Evolutionary conservation across 1,140 invertebrate genomes (phyloP).

Genomic region (Copidosoma floridanum): DNA sequence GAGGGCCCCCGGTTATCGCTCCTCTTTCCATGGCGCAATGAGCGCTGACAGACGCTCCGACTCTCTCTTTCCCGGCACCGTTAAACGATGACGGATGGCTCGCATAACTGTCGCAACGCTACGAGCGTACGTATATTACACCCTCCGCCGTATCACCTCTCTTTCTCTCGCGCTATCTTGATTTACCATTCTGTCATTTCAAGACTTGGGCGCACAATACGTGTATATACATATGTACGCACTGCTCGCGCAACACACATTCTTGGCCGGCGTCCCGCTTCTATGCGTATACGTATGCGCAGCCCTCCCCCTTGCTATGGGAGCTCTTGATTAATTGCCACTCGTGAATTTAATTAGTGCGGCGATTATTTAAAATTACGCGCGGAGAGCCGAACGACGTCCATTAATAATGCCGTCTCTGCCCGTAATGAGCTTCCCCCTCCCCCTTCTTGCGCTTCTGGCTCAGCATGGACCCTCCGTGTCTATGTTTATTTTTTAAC

Average conservation of each 20-base stretch:
- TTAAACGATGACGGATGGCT: constrained; percentile 51
- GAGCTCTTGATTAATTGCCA: constrained; percentile 24
- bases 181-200: constrained; percentile 43
- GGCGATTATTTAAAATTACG: constrained; percentile 28
- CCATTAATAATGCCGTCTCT: constrained; percentile 23
- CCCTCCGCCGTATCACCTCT: background rate
- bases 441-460: too few species aligned
- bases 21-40: too few species aligned
- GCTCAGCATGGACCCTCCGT: background rate
- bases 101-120: constrained; percentile 51
- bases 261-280: constrained; percentile 9
- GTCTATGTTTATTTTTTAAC: background rate
- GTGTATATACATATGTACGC: too few species aligned
- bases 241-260: too few species aligned
- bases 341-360: constrained; percentile 29
- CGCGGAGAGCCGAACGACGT: constrained; percentile 6
- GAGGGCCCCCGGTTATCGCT: too few species aligned
- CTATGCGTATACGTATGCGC: too few species aligned
- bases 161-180: constrained; percentile 44
- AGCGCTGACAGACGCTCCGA: constrained; percentile 34
- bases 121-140: constrained; percentile 4
- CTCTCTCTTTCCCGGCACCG: too few species aligned
- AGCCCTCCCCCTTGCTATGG: background rate
- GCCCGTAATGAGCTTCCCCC: constrained; percentile 8
- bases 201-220: too few species aligned